Conservation (phyloP, 2,888 invertebrate species). For the Lycaena phlaeas region DNA sequence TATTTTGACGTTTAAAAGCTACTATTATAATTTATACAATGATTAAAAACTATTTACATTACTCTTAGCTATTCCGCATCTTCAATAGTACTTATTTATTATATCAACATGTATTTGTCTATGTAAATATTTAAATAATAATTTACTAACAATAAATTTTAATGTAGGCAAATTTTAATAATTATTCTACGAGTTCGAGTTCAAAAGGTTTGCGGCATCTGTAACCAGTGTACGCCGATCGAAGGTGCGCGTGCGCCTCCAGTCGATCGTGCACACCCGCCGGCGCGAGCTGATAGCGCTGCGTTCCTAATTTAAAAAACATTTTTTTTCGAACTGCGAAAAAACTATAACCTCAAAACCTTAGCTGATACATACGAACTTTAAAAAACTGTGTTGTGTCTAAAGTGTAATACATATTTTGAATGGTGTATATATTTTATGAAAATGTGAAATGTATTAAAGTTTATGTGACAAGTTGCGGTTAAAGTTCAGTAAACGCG, state of each 20-base stretch:
- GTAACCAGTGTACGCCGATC: conserved; percentile 36
- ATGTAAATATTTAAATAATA: too few relatives aligned
- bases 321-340: conserved; percentile 22
- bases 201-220: conserved; percentile 38
- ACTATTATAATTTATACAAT: too few relatives aligned
- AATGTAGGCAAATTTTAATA: neutral
- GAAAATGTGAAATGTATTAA: conserved; percentile 24
- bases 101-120: too few relatives aligned
- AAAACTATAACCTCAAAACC: conserved; percentile 6
- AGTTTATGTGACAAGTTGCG: conserved; percentile 50
- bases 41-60: too few relatives aligned
- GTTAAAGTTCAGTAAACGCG: conserved; percentile 41
- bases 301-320: conserved; percentile 32
- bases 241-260: conserved; percentile 56
- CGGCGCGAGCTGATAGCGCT: conserved; percentile 38
- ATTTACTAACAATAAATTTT: too few relatives aligned
- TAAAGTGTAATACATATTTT: conserved; percentile 4
- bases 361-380: neutral
- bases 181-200: neutral
- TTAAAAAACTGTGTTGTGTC: conserved; percentile 4
- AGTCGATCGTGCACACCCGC: conserved; percentile 57
- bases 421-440: conserved; percentile 14
- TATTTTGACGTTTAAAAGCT: too few relatives aligned
- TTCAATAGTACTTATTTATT: too few relatives aligned
- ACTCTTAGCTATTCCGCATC: too few relatives aligned